These are phyloP conservation scores for Apis laboriosa DNA, from an alignment of 1,140 invertebrate genomes.

Conservation along the genomic window DNA sequence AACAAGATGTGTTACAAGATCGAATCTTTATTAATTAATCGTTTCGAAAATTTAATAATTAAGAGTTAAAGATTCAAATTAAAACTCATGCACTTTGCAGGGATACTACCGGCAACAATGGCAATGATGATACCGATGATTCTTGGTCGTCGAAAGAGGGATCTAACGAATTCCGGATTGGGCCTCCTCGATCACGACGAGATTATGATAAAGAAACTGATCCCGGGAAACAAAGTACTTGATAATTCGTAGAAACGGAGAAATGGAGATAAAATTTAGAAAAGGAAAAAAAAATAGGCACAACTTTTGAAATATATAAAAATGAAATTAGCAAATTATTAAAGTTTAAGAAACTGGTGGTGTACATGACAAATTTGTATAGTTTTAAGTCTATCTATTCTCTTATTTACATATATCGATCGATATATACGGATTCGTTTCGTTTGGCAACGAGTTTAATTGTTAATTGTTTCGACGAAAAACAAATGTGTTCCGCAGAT, in stretches of 20 bases:
- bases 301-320: not conserved
- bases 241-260: not conserved
- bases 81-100: conserved; percentile 59
- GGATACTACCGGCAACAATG: conserved; percentile 89
- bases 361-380: not conserved
- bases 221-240: not conserved
- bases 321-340: not conserved
- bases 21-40: no score
- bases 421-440: not conserved
- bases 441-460: not conserved
- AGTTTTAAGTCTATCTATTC: not conserved
- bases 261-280: not conserved
- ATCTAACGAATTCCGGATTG: conserved; percentile 10
- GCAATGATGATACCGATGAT: conserved; percentile 90
- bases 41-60: no score
- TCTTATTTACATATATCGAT: not conserved
- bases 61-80: not conserved
- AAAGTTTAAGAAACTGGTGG: not conserved
- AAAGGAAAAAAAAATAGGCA: not conserved
- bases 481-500: not conserved
- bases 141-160: conserved; percentile 82
- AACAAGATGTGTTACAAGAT: no score
- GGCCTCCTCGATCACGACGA: not conserved
- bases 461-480: not conserved
- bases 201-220: conserved; percentile 2